Conservation (phyloP, 2,888 invertebrate genomes). For the Netelia fuscicornis region DNA sequence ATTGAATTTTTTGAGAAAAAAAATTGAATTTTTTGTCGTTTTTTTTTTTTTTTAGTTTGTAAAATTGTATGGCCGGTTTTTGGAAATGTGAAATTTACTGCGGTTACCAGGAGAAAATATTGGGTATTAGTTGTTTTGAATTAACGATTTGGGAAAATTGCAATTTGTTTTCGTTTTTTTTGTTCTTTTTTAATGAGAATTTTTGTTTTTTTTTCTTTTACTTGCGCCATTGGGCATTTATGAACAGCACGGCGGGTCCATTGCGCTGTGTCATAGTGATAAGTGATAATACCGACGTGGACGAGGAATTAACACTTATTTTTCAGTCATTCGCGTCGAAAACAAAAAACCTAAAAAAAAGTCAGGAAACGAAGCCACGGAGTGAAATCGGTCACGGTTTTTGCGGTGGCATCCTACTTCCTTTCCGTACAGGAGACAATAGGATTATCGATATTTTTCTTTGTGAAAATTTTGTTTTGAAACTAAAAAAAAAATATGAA, state of each 20-base stretch:
- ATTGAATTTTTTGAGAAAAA: not conserved
- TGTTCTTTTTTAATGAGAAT: not conserved
- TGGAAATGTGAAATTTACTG: too few relatives aligned
- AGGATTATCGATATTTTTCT: not conserved
- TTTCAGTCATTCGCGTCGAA: not conserved
- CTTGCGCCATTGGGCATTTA: not conserved
- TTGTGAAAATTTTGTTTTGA: not conserved
- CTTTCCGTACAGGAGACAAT: not conserved
- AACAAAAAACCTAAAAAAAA: too few relatives aligned
- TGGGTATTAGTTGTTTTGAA: too few relatives aligned
- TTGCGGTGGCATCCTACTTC: not conserved
- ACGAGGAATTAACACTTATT: not conserved
- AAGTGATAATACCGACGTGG: not conserved
- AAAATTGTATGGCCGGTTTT: too few relatives aligned
- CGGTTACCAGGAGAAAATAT: too few relatives aligned
- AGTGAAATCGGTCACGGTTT: not conserved
- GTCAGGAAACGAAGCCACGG: not conserved
- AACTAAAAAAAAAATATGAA: not conserved
- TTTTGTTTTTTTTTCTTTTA: not conserved
- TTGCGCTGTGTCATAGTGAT: constrained; percentile 46
- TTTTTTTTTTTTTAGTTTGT: too few relatives aligned
- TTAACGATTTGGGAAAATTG: too few relatives aligned
- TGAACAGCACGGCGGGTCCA: not conserved
- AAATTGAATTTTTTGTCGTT: not conserved
- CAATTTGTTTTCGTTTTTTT: too few relatives aligned